Evolutionary conservation across 2,797 vertebrate genomes (phyloP), one percentile per base, ranked within the genome.

Genomic region (Argyrosomus regius): DNA sequence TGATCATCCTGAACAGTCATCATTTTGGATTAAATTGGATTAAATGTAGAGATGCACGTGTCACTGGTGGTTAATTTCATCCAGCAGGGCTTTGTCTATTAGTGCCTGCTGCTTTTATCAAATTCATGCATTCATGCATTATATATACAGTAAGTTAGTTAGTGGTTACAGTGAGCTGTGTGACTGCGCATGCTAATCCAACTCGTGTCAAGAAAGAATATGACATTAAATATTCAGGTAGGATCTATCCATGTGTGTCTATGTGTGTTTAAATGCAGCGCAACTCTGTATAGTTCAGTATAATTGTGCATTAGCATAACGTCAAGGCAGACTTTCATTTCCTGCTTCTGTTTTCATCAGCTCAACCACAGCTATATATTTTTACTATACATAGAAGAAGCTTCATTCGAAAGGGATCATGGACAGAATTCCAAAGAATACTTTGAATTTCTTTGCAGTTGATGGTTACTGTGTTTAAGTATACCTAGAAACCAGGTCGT

Each of bases 101-200:
- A 28, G 24, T 7, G 26, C 41, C 24, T 59, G 26, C 28, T 72
- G 26, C 49, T 45, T 16, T 58, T 26, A 41, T 53, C 53, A 43
- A 28, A 10, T 13, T 16, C 5, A 9, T 62, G 11, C 11, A 13
- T 39, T 58, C 26, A 20, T 43, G 6, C 53, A 35, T 12, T 48
- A 35, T 46, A 48, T 58, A 54, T 48, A n/a, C 45, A 60, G 1
- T 41, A 3, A 10, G 8, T 56, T 20, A 45, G 54, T 24, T 3
- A 45, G 31, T 20, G 17, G 59, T 49, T 18, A 49, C 45, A 18
- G 4, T 9, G 31, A 57, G 53, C 12, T 20, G 52, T 48, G 59
- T 72, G 80, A 63, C 60, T 59, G 18, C 9, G 20, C 65, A 48
- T 61, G 66, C n/a, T 72, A 61, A 77, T 66, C 56, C 68, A 60